phyloP scores from a whole-genome alignment of 2,113 vertebrate species.

The Burhinus oedicnemus region DNA sequence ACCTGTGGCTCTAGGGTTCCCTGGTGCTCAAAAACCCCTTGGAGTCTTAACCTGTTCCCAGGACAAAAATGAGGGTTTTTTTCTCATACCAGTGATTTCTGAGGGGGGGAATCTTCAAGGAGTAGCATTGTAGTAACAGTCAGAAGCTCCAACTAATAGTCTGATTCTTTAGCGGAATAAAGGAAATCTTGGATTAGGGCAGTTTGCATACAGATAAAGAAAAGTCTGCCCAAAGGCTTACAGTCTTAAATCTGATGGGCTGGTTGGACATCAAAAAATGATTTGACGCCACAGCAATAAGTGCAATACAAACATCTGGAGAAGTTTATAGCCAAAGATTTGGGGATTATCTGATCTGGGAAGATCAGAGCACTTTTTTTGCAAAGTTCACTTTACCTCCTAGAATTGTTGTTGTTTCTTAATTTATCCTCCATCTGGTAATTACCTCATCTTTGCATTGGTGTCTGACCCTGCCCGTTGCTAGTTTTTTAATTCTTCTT shows the following conservation, averaged over 20 bases:
- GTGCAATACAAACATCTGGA: background rate
- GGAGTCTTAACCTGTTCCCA: background rate
- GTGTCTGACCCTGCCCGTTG: background rate
- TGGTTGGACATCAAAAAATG: background rate
- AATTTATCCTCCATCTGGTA: background rate
- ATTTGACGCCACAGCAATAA: background rate
- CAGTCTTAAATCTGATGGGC: background rate
- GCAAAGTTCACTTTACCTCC: background rate
- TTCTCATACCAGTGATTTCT: background rate
- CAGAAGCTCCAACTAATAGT: background rate
- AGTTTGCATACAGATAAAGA: background rate
- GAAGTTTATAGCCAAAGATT: background rate
- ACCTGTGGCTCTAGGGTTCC: background rate
- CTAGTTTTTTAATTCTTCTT: background rate
- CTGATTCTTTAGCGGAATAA: background rate
- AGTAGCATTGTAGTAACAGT: background rate
- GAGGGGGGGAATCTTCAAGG: background rate
- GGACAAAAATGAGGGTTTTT: background rate
- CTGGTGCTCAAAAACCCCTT: background rate
- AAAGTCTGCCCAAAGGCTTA: background rate
- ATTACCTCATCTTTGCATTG: background rate
- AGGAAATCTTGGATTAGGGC: background rate
- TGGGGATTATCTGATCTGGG: background rate
- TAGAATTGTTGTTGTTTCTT: background rate
- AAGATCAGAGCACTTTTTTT: background rate